These are phyloP conservation scores for Coptodon rendalli DNA, from an alignment of 2,113 vertebrate species.

Conservation along the genomic window DNA sequence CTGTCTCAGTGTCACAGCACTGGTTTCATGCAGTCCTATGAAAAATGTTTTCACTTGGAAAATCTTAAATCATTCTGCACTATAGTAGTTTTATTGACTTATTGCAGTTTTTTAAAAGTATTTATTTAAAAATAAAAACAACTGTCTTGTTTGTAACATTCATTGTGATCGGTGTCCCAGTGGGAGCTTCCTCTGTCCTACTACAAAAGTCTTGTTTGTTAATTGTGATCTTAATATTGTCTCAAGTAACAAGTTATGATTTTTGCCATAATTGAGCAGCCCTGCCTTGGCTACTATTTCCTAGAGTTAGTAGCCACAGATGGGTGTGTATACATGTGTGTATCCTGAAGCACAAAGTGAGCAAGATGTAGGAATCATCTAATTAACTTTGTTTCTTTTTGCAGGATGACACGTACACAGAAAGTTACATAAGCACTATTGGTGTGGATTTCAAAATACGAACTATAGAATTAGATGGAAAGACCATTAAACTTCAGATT, in stretches of 20 bases:
- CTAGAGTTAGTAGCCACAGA: background rate
- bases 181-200: background rate
- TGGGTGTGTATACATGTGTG: background rate
- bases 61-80: fast-evolving
- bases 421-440: conserved; percentile 99
- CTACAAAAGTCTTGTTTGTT: background rate
- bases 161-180: background rate
- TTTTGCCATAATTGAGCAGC: background rate
- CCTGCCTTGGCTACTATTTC: fast-evolving
- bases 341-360: background rate
- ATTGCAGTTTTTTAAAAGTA: background rate
- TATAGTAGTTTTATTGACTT: background rate
- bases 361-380: background rate
- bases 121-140: background rate
- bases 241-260: background rate
- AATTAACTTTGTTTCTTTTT: conserved; percentile 13
- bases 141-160: background rate
- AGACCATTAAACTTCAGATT: conserved; percentile 99
- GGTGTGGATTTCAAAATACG: conserved; percentile 99
- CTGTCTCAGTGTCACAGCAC: background rate
- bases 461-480: conserved; percentile 99
- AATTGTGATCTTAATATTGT: background rate
- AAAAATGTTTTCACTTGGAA: background rate
- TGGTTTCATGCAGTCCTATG: background rate
- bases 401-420: conserved; percentile 98